Base-by-base conservation (phyloP, 2,113 vertebrate genomes). In the Nothoprocta pentlandii region DNA sequence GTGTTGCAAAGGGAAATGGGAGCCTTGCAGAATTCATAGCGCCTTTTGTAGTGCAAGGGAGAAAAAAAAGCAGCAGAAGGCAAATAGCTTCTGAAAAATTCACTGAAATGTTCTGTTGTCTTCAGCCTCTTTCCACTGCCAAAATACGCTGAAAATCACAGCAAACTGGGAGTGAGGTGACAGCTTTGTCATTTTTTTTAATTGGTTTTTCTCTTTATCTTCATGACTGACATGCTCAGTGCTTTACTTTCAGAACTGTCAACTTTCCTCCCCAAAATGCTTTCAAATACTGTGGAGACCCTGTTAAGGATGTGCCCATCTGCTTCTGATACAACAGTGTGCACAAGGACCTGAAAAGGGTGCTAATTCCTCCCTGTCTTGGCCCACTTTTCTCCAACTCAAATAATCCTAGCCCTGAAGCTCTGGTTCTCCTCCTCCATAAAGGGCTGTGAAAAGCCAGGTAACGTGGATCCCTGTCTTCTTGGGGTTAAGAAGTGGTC, bases 151-250 rank as follows among this genome's bases (percentile, higher is more conserved):
- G 46, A 80, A 85, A 94, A 93, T 74, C 87, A 86, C 67, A 42
- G 64, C 36, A 96, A 93, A 63, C 20, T 63, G 63, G 36, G 68
- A 90, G 58, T 9, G 30, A 85, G 44, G 68, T 51, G 90, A 36
- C 62, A 92, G 39, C 58, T 96, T 88, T 94, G 83, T 82, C 83
- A 71, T 76, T 36, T 85, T 39, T 87, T 93, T 64, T 71, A 91
- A 95, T 76, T 94, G 28, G 69, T 73, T 92, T 94, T 53, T 6
- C n/a, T 87, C 67, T 77, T 95, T 92, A 80, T 67, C 46, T 96
- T 92, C 81, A 5, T 3, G 49, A 93, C 47, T 95, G 92, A 87
- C 39, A 12, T 58, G 58, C 23, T 66, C 44, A 46, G 54, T 71
- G 30, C 51, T 93, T 81, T 54, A 6, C 54, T 88, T 94, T 84